Conservation (phyloP, 1,140 invertebrate genomes). For the Ceratina calcarata region DNA sequence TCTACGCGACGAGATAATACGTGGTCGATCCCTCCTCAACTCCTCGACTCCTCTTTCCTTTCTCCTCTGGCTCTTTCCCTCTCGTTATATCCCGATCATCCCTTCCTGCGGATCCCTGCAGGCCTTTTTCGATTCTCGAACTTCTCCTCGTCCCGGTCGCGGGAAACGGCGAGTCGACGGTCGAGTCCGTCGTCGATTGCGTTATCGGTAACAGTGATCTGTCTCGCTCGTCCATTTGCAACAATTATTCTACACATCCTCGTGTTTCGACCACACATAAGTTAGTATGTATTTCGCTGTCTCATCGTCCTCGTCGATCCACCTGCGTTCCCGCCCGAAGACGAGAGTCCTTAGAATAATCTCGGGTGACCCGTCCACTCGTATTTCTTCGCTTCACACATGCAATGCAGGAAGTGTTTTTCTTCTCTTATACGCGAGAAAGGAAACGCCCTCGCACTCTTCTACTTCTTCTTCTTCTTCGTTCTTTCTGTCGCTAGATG, state of each 20-base stretch:
- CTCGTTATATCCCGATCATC: not conserved
- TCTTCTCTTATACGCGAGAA: constrained; percentile 65
- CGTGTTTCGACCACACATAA: constrained; percentile 39
- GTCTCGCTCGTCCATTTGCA: not conserved
- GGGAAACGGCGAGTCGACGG: constrained; percentile 60
- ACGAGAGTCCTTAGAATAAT: constrained; percentile 61
- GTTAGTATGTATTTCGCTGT: constrained; percentile 28
- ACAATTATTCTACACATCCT: constrained; percentile 43
- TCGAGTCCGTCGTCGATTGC: constrained; percentile 35
- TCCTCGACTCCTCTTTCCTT: constrained; percentile 8
- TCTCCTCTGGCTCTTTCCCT: constrained; percentile 28
- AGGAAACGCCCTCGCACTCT: constrained; percentile 36
- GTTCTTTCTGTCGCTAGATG: constrained; percentile 55
- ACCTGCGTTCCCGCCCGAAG: constrained; percentile 47
- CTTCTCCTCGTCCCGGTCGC: constrained; percentile 49
- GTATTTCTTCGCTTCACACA: constrained; percentile 62
- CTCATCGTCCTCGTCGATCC: constrained; percentile 22
- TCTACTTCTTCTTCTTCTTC: constrained; percentile 8
- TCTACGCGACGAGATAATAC: constrained; percentile 66
- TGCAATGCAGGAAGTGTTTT: constrained; percentile 78
- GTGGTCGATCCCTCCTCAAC: constrained; percentile 60
- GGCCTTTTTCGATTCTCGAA: constrained; percentile 55
- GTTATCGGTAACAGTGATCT: not conserved
- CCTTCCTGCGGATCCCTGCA: not conserved
- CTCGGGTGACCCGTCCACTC: constrained; percentile 74